phyloP scores from a whole-genome alignment of 2,888 invertebrate species.

The Tethea ocularis region DNA sequence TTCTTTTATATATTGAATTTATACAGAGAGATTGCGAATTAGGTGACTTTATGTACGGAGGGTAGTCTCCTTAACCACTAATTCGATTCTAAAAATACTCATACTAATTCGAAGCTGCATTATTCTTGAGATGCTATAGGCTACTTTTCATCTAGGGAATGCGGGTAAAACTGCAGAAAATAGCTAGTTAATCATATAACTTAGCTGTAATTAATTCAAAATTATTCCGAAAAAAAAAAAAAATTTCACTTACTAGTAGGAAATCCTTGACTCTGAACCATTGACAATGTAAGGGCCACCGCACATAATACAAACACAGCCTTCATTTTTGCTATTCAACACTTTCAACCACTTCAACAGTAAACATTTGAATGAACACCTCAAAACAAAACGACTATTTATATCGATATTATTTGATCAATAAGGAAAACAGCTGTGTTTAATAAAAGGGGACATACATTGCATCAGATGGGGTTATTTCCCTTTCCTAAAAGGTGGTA shows the following conservation, averaged over 20 bases:
- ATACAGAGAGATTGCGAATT: too few species aligned
- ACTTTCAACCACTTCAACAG: neutral
- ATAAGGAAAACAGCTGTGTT: neutral
- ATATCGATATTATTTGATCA: neutral
- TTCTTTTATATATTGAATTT: too few species aligned
- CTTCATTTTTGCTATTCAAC: constrained; percentile 39
- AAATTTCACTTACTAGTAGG: constrained; percentile 43
- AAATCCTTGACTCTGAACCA: constrained; percentile 39
- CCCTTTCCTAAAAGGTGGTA: neutral
- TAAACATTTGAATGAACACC: neutral
- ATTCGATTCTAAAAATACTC: too few species aligned
- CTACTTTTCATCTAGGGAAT: too few species aligned
- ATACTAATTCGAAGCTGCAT: too few species aligned
- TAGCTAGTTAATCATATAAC: too few species aligned
- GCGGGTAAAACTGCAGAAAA: too few species aligned
- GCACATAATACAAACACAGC: constrained; percentile 26
- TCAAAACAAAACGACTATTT: neutral
- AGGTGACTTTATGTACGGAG: too few species aligned
- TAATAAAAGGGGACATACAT: neutral
- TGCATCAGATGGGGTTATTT: neutral
- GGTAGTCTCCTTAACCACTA: too few species aligned
- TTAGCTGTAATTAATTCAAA: too few species aligned
- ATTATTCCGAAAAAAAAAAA: constrained; percentile 8
- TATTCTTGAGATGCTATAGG: too few species aligned
- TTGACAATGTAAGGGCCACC: constrained; percentile 23